Percentiles rank a stretch among this genome's conserved stretches.
Conservation (phyloP, 2,888 invertebrate species). For the Sialis fuliginosa region DNA sequence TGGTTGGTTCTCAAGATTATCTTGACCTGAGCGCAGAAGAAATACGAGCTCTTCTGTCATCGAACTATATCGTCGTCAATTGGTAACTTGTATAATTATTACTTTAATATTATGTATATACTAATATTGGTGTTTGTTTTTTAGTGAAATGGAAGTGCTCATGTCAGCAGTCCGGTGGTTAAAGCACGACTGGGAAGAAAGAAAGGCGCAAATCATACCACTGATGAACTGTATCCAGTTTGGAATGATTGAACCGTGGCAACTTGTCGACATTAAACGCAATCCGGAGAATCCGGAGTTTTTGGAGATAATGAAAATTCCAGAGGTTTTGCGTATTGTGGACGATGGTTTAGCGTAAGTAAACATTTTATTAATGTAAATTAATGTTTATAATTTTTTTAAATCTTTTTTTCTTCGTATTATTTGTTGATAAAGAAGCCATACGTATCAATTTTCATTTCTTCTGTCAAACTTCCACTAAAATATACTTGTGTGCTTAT, state of each 20-base stretch:
- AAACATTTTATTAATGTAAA: background rate
- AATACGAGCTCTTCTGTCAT: constrained; percentile 44
- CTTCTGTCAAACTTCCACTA: background rate
- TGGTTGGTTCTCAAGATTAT: constrained; percentile 60
- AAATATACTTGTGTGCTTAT: no score
- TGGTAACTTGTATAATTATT: constrained; percentile 1
- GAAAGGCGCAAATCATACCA: constrained; percentile 36
- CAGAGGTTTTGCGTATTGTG: constrained; percentile 56
- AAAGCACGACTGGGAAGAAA: constrained; percentile 46
- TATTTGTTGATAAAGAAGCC: no score
- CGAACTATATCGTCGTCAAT: constrained; percentile 57
- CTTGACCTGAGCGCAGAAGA: constrained; percentile 46
- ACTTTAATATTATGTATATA: background rate
- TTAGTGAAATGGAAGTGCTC: constrained; percentile 54
- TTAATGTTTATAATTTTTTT: background rate
- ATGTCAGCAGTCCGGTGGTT: constrained; percentile 72
- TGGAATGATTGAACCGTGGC: constrained; percentile 63
- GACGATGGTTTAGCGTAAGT: constrained; percentile 65
- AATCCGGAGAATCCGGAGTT: constrained; percentile 58
- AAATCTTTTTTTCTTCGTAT: constrained; percentile 4
- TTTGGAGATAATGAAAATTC: constrained; percentile 43
- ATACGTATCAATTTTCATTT: background rate
- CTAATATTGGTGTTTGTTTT: constrained; percentile 4
- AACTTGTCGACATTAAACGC: constrained; percentile 57
- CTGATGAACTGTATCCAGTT: constrained; percentile 58